Conservation (phyloP, 2,113 vertebrate genomes). For the Myotis lucifugus region DNA sequence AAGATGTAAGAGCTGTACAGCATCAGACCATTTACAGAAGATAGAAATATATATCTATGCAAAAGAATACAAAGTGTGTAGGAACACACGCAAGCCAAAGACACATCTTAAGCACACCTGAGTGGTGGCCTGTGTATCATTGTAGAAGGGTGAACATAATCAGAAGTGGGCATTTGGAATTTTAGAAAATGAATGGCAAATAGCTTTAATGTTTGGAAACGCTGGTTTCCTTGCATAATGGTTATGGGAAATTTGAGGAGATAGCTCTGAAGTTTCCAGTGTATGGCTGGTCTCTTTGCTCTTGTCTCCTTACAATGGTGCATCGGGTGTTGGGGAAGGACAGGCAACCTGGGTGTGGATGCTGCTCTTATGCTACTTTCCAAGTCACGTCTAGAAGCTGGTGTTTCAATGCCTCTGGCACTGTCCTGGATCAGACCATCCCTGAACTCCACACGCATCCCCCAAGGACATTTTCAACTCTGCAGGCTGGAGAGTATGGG, state of each 20-base stretch:
- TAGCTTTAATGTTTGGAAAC: constrained; percentile 29
- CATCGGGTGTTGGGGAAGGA: not conserved
- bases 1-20: not conserved
- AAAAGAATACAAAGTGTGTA: not conserved
- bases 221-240: not conserved
- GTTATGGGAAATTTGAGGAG: not conserved
- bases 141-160: constrained; percentile 68
- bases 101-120: not conserved
- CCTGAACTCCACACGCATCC: not conserved
- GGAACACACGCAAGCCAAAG: not conserved
- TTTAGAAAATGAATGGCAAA: constrained; percentile 66
- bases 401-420: accelerated
- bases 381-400: not conserved
- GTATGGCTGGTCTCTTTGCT: not conserved
- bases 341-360: not conserved
- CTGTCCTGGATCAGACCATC: not conserved
- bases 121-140: not conserved
- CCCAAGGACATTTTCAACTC: not conserved
- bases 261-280: not conserved
- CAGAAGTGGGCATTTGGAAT: constrained; percentile 68
- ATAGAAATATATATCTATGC: not conserved
- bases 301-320: not conserved
- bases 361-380: not conserved
- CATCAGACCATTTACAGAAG: not conserved
- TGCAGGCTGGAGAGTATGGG: not conserved